These are phyloP conservation scores for Apodemia mormo DNA, from an alignment of 2,888 invertebrate species.

Conservation along the genomic window DNA sequence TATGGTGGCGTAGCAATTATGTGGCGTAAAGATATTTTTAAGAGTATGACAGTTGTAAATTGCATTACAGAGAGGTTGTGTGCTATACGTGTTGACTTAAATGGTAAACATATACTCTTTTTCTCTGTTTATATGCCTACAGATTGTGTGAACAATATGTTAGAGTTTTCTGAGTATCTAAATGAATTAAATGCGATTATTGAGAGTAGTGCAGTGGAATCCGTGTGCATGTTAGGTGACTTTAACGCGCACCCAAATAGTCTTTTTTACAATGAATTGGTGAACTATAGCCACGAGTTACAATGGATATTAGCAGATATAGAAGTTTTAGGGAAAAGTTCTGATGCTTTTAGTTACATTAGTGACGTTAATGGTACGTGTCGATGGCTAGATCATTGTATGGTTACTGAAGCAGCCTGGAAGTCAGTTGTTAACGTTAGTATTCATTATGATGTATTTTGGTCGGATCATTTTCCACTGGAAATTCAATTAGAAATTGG, in stretches of 20 bases:
- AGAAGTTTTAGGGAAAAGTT: neutral
- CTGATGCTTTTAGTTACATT: neutral
- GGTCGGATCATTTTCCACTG: no score
- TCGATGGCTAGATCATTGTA: no score
- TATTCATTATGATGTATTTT: no score
- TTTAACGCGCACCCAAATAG: conserved; percentile 20
- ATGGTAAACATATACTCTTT: neutral
- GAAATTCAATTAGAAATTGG: no score
- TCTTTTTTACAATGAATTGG: conserved; percentile 19
- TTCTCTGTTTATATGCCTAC: neutral
- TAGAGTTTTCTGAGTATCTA: neutral
- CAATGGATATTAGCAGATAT: neutral
- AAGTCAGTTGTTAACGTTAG: no score
- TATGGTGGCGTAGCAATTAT: no score
- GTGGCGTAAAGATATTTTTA: neutral
- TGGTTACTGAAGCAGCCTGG: no score
- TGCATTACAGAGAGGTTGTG: neutral
- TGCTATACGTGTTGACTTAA: neutral
- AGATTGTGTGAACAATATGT: neutral
- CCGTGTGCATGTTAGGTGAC: conserved; percentile 15
- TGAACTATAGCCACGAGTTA: conserved; percentile 18
- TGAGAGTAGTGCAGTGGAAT: neutral
- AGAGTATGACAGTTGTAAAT: neutral
- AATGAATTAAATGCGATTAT: neutral
- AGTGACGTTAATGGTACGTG: neutral